These are phyloP conservation scores for Masnerella sp. DNA, from an alignment of 2,888 invertebrate species.

Conservation along the genomic window DNA sequence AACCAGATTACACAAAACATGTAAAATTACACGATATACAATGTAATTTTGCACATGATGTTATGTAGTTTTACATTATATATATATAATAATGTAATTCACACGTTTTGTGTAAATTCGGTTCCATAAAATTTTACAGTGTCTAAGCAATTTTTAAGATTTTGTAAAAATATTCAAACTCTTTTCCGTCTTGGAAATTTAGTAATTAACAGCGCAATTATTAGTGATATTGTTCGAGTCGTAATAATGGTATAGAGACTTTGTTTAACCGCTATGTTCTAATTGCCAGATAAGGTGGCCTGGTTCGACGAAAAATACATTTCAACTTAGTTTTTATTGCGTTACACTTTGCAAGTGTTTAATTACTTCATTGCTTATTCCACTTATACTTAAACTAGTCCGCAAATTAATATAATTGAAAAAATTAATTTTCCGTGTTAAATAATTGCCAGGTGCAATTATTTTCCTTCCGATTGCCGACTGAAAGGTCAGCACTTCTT, in stretches of 20 bases:
- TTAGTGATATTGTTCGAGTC: slow-evolving; percentile 5
- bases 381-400: slow-evolving; percentile 9
- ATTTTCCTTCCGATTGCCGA: too few species aligned
- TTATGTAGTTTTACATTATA: too few species aligned
- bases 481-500: too few species aligned
- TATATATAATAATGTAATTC: too few species aligned
- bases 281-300: slow-evolving; percentile 54
- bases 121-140: too few species aligned
- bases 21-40: too few species aligned
- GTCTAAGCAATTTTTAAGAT: too few species aligned
- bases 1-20: too few species aligned
- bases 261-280: slow-evolving; percentile 37
- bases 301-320: slow-evolving; percentile 43
- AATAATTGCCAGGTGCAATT: slow-evolving; percentile 11
- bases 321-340: slow-evolving; percentile 33
- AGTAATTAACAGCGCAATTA: slow-evolving; percentile 1
- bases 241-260: slow-evolving; percentile 18
- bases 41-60: too few species aligned
- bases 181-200: too few species aligned
- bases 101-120: too few species aligned
- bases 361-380: slow-evolving; percentile 21
- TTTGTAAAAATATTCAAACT: too few species aligned
- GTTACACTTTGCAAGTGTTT: slow-evolving; percentile 7
- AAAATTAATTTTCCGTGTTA: slow-evolving; percentile 11
- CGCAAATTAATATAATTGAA: slow-evolving; percentile 18